Percentiles rank a stretch among this genome's conserved stretches.
Conservation (phyloP, 2,113 vertebrate species). For the rabbit (Oryctolagus cuniculus) region mOryCun1.1 NC_091442.1:119435501-119436000, state of each 20-base stretch:
- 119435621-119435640: too few species aligned
- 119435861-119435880: accelerated
- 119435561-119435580: not conserved
- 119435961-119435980: not conserved
- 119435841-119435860: not conserved
- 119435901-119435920: accelerated
- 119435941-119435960: not conserved
- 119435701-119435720: accelerated
- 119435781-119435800: not conserved
- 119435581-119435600: not conserved
- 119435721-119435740: accelerated
- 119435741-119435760: not conserved
- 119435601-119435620: accelerated
- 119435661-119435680: too few species aligned
- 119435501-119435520: accelerated
- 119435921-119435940: not conserved
- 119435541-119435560: accelerated
- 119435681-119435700: accelerated
- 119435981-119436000: not conserved
- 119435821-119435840: not conserved
- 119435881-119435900: not conserved
- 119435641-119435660: too few species aligned
- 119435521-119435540: accelerated
- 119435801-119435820: not conserved
- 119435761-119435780: accelerated